Percentiles rank a stretch among this genome's conserved stretches.
These are phyloP conservation scores for Rhyacichthys aspro DNA, from an alignment of 2,797 vertebrate species.

Conservation along the genomic window DNA sequence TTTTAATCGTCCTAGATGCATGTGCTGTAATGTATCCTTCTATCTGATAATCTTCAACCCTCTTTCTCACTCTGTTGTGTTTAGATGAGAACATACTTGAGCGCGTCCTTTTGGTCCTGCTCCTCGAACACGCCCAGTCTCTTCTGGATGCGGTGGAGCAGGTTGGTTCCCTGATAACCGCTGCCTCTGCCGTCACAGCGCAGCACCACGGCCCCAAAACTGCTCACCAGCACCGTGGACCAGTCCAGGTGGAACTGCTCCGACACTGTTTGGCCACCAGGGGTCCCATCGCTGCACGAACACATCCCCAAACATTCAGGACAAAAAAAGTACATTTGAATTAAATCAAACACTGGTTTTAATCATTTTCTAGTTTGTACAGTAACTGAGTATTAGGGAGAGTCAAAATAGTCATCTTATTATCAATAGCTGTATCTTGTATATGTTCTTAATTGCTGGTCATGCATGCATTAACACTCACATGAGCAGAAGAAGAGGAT, in stretches of 20 bases:
- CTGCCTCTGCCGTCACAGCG: conserved; percentile 91
- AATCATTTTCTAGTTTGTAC: too few relatives aligned
- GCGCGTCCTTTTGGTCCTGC: conserved; percentile 88
- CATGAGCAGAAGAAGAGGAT: conserved; percentile 94
- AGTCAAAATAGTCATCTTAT: too few relatives aligned
- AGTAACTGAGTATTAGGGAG: too few relatives aligned
- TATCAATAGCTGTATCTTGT: too few relatives aligned
- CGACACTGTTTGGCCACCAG: conserved; percentile 90
- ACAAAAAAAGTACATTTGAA: too few relatives aligned
- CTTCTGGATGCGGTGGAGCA: conserved; percentile 89
- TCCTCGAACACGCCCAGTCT: conserved; percentile 89
- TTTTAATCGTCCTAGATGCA: too few relatives aligned
- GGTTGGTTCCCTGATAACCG: conserved; percentile 93
- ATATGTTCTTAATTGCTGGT: neutral
- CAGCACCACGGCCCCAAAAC: conserved; percentile 85
- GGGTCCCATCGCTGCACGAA: conserved; percentile 82
- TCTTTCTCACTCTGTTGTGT: neutral
- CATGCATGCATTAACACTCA: conserved; percentile 75
- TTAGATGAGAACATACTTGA: conserved; percentile 77
- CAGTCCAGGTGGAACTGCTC: conserved; percentile 91
- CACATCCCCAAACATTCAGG: neutral
- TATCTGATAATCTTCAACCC: too few relatives aligned
- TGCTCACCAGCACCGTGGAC: conserved; percentile 93
- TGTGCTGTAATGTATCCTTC: too few relatives aligned
- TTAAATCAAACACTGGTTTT: too few relatives aligned